These are phyloP conservation scores for Grallaria varia DNA, from an alignment of 2,113 vertebrate species.

Conservation along the genomic window DNA sequence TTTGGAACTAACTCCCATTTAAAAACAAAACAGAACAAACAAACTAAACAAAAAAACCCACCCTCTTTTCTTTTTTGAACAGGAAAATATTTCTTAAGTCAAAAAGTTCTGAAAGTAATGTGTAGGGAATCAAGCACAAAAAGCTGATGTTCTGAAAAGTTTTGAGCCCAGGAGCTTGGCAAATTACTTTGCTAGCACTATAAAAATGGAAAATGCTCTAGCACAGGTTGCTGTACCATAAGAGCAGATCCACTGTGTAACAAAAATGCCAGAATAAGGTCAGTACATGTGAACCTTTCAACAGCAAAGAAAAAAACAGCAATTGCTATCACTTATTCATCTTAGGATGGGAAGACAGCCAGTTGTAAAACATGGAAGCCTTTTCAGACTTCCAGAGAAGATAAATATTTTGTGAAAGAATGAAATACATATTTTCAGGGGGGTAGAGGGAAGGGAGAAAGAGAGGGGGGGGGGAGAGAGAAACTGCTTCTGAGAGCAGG, in stretches of 20 bases:
- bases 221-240: background rate
- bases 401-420: background rate
- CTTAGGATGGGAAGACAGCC: background rate
- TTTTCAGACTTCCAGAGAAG: background rate
- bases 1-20: background rate
- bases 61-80: background rate
- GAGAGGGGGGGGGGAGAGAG: background rate
- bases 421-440: background rate
- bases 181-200: background rate
- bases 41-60: background rate
- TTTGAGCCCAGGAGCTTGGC: background rate
- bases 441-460: too few relatives aligned
- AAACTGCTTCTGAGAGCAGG: background rate
- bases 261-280: background rate
- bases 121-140: background rate
- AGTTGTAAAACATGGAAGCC: background rate
- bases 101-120: background rate
- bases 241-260: background rate
- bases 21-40: background rate
- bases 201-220: background rate
- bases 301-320: background rate
- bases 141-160: background rate
- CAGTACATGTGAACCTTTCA: background rate
- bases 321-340: background rate
- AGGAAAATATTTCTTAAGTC: background rate